Base-by-base conservation (phyloP, 2,888 invertebrate genomes). In the Ephialtes manifestator region DNA sequence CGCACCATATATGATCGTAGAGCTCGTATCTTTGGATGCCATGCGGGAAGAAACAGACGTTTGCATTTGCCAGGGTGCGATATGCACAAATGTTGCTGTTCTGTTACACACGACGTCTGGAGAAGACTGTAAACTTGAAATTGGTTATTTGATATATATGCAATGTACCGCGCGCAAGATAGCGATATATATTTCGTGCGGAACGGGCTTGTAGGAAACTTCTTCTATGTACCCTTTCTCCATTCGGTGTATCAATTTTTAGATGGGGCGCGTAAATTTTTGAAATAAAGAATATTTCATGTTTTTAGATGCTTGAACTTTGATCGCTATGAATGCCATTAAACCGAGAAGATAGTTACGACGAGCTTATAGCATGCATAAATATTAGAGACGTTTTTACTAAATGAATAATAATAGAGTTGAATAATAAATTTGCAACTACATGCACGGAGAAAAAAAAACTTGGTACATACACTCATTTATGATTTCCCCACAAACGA, bases 51-150 rank as follows among this genome's bases (percentile, higher is more conserved):
- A 53, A 78, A 82, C 84, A 83, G 76, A 77, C 72, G 72, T 55
- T 58, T 65, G 75, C 39, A 76, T 77, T 31, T 53, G 48, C 51
- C 70, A n/a, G 35, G 35, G 48, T 24, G 71, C 39, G 75, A 81
- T 74, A 77, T 74, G 76, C 76, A 53, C 53, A 74, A 84, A 84
- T 76, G 35, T 79, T 81, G 72, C 28, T 51, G 63, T 76, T 84
- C 48, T 13, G 55, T 58, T 31, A 71, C 71, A 71, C 71, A 81
- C 85, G 77, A 82, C 83, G 8, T 18, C 39, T 87, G 86, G 88
- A 88, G 88, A 86, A 80, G 65, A 84, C 87, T 81, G 87, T 88
- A 91, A 91, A 91, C 90, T 91, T 91, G 86, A 89, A 90, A 91
- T 91, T 90, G 89, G 87, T 87, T 90, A 88, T 86, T 87, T 78